phyloP scores from a whole-genome alignment of 2,888 invertebrate genomes.

The Pemphredon lugubris region DNA sequence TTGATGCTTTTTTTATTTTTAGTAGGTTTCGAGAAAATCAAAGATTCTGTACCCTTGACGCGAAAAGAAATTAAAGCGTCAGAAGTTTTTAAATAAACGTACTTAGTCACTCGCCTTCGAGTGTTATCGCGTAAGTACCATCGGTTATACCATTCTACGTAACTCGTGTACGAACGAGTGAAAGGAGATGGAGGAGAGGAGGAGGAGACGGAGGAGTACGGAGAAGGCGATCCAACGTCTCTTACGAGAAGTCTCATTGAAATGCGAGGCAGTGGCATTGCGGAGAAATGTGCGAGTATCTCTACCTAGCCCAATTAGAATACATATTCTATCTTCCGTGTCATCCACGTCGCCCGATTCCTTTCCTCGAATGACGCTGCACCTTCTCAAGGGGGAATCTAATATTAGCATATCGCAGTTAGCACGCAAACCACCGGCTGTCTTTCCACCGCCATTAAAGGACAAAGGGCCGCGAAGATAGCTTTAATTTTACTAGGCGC shows the following conservation, averaged over 20 bases:
- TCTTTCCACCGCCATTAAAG: slow-evolving; percentile 28
- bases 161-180: too few relatives aligned
- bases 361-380: slow-evolving; percentile 41
- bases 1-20: too few relatives aligned
- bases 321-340: slow-evolving; percentile 65
- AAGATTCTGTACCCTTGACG: too few relatives aligned
- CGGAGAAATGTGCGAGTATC: slow-evolving; percentile 46
- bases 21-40: too few relatives aligned
- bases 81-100: too few relatives aligned
- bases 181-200: slow-evolving; percentile 12
- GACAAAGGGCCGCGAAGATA: slow-evolving; percentile 47
- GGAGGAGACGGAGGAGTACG: slow-evolving; percentile 8
- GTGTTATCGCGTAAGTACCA: too few relatives aligned
- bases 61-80: too few relatives aligned
- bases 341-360: slow-evolving; percentile 61
- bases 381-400: slow-evolving; percentile 52
- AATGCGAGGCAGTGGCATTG: slow-evolving; percentile 50
- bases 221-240: slow-evolving; percentile 37
- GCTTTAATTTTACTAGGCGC: slow-evolving; percentile 45
- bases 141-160: too few relatives aligned
- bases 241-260: slow-evolving; percentile 61
- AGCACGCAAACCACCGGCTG: slow-evolving; percentile 54
- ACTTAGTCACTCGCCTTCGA: too few relatives aligned
- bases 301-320: slow-evolving; percentile 58
- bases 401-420: slow-evolving; percentile 63